Percentiles rank a stretch among this genome's conserved stretches.
Evolutionary conservation across 2,888 invertebrate genomes (phyloP).

Genomic region (Drosophila austrosaltans): DNA sequence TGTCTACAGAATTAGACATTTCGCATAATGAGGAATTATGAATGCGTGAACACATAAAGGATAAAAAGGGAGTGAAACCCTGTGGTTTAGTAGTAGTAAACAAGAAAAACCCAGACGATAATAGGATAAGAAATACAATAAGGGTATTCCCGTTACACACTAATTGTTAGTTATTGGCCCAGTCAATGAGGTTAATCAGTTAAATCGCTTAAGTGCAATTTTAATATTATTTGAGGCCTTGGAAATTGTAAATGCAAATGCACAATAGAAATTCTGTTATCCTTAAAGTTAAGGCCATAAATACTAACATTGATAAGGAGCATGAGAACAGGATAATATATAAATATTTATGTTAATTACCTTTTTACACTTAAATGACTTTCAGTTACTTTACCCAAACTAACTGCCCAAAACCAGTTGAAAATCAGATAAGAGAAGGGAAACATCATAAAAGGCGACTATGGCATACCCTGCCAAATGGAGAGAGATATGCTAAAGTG

Average conservation of each 20-base stretch:
- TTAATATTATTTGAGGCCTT: conserved; percentile 5
- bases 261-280: too few species aligned
- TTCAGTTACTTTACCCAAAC: conserved; percentile 17
- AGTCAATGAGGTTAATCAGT: conserved; percentile 26
- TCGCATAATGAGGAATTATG: conserved; percentile 70
- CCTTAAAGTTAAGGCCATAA: conserved; percentile 18
- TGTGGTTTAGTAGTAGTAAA: too few species aligned
- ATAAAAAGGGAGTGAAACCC: conserved; percentile 23
- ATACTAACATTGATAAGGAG: conserved; percentile 17
- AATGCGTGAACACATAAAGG: conserved; percentile 49
- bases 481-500: not conserved
- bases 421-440: not conserved
- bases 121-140: conserved; percentile 4
- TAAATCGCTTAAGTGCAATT: conserved; percentile 42
- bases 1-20: conserved; percentile 33
- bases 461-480: not conserved
- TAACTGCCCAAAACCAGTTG: conserved; percentile 22
- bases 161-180: conserved; percentile 66
- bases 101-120: not conserved
- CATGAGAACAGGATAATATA: not conserved
- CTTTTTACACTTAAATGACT: conserved; percentile 22
- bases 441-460: not conserved
- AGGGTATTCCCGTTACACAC: conserved; percentile 21
- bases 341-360: conserved; percentile 43
- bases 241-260: not conserved